phyloP scores from a whole-genome alignment of 2,797 vertebrate species.

The Myotis vivesi region DNA sequence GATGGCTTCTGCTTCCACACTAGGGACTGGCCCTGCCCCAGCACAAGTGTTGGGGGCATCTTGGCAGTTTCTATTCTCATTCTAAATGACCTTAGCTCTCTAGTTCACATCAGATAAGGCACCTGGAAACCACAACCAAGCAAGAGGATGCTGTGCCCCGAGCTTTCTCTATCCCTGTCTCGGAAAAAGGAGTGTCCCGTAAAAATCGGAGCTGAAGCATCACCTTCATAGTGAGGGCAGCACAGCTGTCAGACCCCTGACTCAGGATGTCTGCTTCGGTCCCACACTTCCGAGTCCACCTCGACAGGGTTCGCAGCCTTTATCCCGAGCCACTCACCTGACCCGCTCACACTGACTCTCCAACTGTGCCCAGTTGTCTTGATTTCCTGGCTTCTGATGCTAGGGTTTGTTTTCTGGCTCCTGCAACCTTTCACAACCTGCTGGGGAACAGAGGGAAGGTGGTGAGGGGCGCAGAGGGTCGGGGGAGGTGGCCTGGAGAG shows the following conservation, averaged over 20 bases:
- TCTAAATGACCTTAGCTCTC: background rate
- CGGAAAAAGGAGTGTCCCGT: background rate
- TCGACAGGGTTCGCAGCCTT: background rate
- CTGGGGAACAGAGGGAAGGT: background rate
- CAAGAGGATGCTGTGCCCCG: background rate
- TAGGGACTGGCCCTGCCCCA: too few species aligned
- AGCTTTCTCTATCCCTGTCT: background rate
- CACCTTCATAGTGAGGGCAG: background rate
- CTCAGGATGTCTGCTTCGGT: background rate
- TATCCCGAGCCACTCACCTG: background rate
- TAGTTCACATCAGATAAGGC: background rate
- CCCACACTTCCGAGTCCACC: background rate
- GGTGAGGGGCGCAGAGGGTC: accelerated
- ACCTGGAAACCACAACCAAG: background rate
- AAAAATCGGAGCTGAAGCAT: background rate
- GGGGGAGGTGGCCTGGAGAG: background rate
- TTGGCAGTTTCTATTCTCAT: too few species aligned
- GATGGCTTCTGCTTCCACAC: too few species aligned
- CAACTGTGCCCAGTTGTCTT: background rate
- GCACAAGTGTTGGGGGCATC: too few species aligned
- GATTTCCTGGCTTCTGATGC: background rate
- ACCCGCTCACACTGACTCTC: background rate
- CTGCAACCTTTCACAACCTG: background rate
- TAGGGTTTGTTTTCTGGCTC: background rate
- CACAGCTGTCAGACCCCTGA: background rate